phyloP scores from a whole-genome alignment of 2,888 invertebrate species.

The Phyto melanocephala region DNA sequence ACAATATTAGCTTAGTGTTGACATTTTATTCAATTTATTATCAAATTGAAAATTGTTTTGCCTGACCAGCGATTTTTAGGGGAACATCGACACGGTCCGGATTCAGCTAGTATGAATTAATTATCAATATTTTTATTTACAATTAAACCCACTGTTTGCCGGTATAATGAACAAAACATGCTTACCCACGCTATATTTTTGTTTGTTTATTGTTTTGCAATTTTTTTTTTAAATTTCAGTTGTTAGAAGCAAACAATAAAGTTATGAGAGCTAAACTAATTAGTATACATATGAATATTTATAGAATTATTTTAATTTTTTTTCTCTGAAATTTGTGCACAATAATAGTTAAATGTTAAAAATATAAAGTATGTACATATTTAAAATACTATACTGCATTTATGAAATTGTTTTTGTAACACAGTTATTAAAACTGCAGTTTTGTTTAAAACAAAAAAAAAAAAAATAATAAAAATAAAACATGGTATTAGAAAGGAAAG shows the following conservation, averaged over 20 bases:
- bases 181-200: conserved; percentile 44
- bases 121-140: too few species aligned
- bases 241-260: conserved; percentile 12
- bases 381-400: neutral
- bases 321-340: neutral
- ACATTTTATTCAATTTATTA: too few species aligned
- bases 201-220: conserved; percentile 22
- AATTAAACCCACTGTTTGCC: too few species aligned
- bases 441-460: neutral
- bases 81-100: too few species aligned
- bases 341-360: conserved; percentile 20
- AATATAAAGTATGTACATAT: neutral
- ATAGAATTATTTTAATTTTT: neutral
- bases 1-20: too few species aligned
- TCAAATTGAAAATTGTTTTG: too few species aligned
- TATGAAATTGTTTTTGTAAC: neutral
- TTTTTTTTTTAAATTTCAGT: conserved; percentile 17
- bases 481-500: neutral
- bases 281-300: conserved; percentile 17
- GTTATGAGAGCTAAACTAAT: conserved; percentile 16
- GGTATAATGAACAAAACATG: conserved; percentile 11
- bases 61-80: too few species aligned
- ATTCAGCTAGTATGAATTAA: too few species aligned
- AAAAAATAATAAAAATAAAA: neutral
- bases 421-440: conserved; percentile 2